Evolutionary conservation across 2,113 vertebrate genomes (phyloP).

Genomic region (Morone chrysops): DNA sequence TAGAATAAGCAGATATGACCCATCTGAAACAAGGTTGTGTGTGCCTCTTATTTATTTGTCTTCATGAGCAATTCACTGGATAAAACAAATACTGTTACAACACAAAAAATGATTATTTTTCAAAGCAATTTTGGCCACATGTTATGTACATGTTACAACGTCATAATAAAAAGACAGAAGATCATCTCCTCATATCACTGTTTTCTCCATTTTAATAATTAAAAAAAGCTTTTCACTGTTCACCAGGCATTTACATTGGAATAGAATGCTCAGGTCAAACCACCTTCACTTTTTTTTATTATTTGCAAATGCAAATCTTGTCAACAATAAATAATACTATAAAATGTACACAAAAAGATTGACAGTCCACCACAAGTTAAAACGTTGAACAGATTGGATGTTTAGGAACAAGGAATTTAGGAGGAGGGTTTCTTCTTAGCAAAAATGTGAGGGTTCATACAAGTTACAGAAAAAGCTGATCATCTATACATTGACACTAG

Average conservation of each 20-base stretch:
- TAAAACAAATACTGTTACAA: slow-evolving; percentile 89
- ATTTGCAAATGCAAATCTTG: slow-evolving; percentile 86
- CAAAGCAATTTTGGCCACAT: slow-evolving; percentile 85
- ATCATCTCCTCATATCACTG: slow-evolving; percentile 64
- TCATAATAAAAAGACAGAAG: slow-evolving; percentile 84
- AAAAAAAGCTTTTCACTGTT: slow-evolving; percentile 80
- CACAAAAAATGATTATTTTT: slow-evolving; percentile 83
- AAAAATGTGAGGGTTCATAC: slow-evolving; percentile 84
- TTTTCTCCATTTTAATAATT: slow-evolving; percentile 79
- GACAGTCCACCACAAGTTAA: slow-evolving; percentile 85
- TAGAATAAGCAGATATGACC: slow-evolving; percentile 44
- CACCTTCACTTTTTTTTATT: slow-evolving; percentile 70
- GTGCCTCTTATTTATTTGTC: slow-evolving; percentile 87
- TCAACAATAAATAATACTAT: slow-evolving; percentile 90
- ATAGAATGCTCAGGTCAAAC: slow-evolving; percentile 78
- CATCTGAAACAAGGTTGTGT: slow-evolving; percentile 65
- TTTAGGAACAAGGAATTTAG: slow-evolving; percentile 55
- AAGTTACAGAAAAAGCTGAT: slow-evolving; percentile 85
- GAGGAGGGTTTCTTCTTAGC: slow-evolving; percentile 70
- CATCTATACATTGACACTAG: slow-evolving; percentile 87
- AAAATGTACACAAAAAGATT: slow-evolving; percentile 88
- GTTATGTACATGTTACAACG: slow-evolving; percentile 85
- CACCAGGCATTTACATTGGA: slow-evolving; percentile 75
- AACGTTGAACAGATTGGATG: slow-evolving; percentile 79
- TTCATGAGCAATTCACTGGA: slow-evolving; percentile 85